Evolutionary conservation across 2,113 vertebrate genomes (phyloP).

Genomic region (Pholis gunnellus): DNA sequence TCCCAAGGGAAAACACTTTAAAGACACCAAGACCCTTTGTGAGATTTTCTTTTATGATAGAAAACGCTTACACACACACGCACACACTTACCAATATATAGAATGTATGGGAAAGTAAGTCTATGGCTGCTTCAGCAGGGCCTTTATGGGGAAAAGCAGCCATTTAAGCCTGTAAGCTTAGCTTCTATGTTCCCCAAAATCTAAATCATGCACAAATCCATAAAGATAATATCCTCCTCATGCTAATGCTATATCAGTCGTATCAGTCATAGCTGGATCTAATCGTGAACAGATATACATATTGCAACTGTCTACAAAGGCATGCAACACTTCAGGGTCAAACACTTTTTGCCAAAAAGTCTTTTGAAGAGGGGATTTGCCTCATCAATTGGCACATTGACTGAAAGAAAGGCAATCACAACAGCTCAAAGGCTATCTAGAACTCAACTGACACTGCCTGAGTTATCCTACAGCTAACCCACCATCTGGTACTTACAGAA

Average conservation of each 20-base stretch:
- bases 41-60: conserved; percentile 27
- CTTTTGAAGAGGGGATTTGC: not conserved
- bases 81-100: conserved; percentile 24
- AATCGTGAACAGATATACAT: conserved; percentile 45
- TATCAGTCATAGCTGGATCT: conserved; percentile 44
- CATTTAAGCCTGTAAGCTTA: conserved; percentile 50
- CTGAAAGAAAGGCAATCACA: conserved; percentile 16
- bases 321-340: conserved; percentile 15
- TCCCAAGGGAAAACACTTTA: conserved; percentile 30
- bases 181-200: conserved; percentile 46
- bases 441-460: conserved; percentile 45
- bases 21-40: conserved; percentile 32
- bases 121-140: conserved; percentile 35
- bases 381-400: conserved; percentile 13
- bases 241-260: conserved; percentile 58
- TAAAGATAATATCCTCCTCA: conserved; percentile 62
- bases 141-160: conserved; percentile 47
- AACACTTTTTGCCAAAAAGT: conserved; percentile 1
- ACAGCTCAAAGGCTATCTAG: conserved; percentile 29
- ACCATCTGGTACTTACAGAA: conserved; percentile 60
- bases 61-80: conserved; percentile 26
- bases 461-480: conserved; percentile 34
- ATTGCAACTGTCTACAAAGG: conserved; percentile 27
- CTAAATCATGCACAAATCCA: conserved; percentile 59
- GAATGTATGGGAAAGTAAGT: conserved; percentile 71